Evolutionary conservation across 2,797 vertebrate species (phyloP), one percentile per base, ranked within the genome.

Genomic region (Pterois miles): DNA sequence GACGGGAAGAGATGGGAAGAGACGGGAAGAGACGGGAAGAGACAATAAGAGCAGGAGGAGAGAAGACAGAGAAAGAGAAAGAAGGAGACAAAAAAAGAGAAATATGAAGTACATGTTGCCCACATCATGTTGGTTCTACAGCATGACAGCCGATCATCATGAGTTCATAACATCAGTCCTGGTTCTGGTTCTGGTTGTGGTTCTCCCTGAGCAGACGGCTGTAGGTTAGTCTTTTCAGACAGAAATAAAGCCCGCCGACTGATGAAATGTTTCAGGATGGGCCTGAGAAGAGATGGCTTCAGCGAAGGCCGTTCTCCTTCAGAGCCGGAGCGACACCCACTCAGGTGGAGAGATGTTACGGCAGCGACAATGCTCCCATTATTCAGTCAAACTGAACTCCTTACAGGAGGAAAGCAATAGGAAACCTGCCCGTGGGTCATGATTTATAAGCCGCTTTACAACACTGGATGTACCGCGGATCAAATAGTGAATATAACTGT

Each of bases 201-300:
- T 71, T 78, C 66, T 56, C 16, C 9, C 31, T 16, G 14, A 71
- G 71, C 31, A 22, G 56, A 33, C 54, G 60, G 57, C 69, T 69
- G 54, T 40, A 66, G 33, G 46, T 48, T 50, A 54, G 62, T 66
- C 38, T 76, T 58, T 66, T 25, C 52, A 59, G 60, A 34, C 22
- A 81, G n/a, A 69, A 80, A 73, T 34, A 12, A 20, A n/a, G n/a
- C n/a, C n/a, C n/a, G n/a, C n/a, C n/a, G n/a, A 83, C 38, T 76
- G 76, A 84, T 84, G 84, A 78, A 88, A 85, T 76, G 85, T 71
- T 73, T 68, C 63, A 76, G 71, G 63, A 87, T 65, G 68, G 38
- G 36, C 78, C 50, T 52, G 65, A 76, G 76, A 87, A 74, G 74
- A 88, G 83, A 83, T 53, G 74, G 66, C 71, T 77, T 76, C 65